phyloP scores from a whole-genome alignment of 2,888 invertebrate genomes.

The Lycophotia porphyrea region DNA sequence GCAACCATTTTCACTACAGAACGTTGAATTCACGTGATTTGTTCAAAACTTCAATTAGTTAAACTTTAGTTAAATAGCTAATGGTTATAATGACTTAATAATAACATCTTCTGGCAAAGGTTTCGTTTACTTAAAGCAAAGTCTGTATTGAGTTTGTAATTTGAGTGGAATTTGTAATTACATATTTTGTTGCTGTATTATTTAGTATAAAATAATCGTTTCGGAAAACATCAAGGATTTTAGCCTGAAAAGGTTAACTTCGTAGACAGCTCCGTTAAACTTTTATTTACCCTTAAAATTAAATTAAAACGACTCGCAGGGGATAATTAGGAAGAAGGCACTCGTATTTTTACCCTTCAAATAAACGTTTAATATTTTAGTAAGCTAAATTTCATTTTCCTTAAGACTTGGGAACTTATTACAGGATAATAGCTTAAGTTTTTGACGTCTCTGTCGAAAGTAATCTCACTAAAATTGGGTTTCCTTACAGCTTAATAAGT shows the following conservation, averaged over 20 bases:
- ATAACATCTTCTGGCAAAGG: conserved; percentile 20
- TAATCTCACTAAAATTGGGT: conserved; percentile 34
- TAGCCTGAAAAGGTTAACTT: conserved; percentile 20
- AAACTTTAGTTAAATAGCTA: conserved; percentile 19
- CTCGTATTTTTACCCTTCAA: conserved; percentile 35
- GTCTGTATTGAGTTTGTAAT: conserved; percentile 14
- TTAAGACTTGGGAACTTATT: conserved; percentile 21
- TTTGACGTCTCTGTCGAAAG: conserved; percentile 40
- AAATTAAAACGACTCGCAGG: conserved; percentile 36
- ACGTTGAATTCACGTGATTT: neutral
- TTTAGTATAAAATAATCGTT: conserved; percentile 11
- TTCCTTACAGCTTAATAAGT: conserved; percentile 28
- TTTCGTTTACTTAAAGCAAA: conserved; percentile 15
- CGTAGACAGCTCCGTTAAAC: conserved; percentile 17
- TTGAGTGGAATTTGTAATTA: conserved; percentile 14
- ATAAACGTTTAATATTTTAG: conserved; percentile 15
- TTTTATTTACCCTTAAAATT: conserved; percentile 49
- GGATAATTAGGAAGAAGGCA: conserved; percentile 38
- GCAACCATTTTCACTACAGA: neutral
- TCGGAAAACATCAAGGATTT: conserved; percentile 6
- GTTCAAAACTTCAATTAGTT: conserved; percentile 7
- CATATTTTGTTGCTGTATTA: conserved; percentile 16
- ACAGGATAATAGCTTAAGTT: conserved; percentile 54
- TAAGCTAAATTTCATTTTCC: conserved; percentile 1
- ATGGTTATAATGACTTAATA: conserved; percentile 9